Evolutionary conservation across 1,140 invertebrate genomes (phyloP), one percentile per base, ranked within the genome.

Genomic region (Apis dorsata): DNA sequence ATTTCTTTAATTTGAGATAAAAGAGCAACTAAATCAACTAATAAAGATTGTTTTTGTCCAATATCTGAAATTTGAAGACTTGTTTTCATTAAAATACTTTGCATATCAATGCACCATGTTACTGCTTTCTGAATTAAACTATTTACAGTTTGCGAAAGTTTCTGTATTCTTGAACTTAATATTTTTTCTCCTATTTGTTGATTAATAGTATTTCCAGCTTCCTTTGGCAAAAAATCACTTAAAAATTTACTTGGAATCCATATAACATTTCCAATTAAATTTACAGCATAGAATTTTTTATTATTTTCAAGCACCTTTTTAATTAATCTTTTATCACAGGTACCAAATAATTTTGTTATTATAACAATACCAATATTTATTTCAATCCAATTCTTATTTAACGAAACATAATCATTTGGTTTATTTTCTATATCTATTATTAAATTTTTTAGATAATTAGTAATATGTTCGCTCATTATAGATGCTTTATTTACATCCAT

Each of bases 211-310:
- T 71, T 62, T 0, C 91, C 86, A 28, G 84, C 80, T 51, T 94
- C 93, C 9, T 90, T 89, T 1, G 92, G 91, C 2, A 94, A 72
- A 57, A 84, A 89, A 15, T 91, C 85, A 13, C 81, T 92, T 21
- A 98, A 93, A 93, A 98, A 98, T 84, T 95, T 94, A 91, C 97
- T 97, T 11, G 97, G 97, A 90, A 97, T 95, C 97, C 97, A 98
- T 57, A 98, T 91, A 28, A 97, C 94, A 91, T 97, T 97, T 3
- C 97, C 97, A 72, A 95, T 94, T 9, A 98, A 92, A 74, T 95
- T 96, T 44, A 98, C 95, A 68, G 96, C 96, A 74, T 97, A 97
- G 73, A 97, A 96, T 94, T 97, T 98, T 92, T 96, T 96, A 91
- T 97, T 96, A 1, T 96, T 90, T 85, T 98, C 97, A 87, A 95